Evolutionary conservation across 2,888 invertebrate species (phyloP), one percentile per base, ranked within the genome.

Genomic region (Saturnia japonica): DNA sequence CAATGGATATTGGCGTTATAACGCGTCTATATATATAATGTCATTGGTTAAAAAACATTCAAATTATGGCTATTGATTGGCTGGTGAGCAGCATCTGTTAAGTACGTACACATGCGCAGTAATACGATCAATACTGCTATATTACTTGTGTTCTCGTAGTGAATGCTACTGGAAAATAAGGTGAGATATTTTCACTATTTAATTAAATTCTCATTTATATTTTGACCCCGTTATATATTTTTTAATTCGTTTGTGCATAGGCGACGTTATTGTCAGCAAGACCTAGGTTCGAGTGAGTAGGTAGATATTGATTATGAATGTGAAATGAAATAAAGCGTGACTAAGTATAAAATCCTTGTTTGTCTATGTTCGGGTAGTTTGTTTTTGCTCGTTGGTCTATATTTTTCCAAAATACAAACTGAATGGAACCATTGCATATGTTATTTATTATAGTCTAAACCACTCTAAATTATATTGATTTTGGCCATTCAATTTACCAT

Each of bases 31-130:
- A n/a, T n/a, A n/a, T n/a, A n/a, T n/a, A n/a, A n/a, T n/a, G n/a
- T n/a, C n/a, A n/a, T n/a, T n/a, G n/a, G n/a, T n/a, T n/a, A 19
- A 19, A 51, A 51, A 51, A 16, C 3, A 7, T 51, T 51, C 16
- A 57, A 60, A 60, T 14, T 28, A 14, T 28, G 19, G 19, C 19
- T n/a, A n/a, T 8, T 60, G 14, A 60, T 12, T 28, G 25, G 28
- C 6, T 60, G 28, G 22, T 25, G 28, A 28, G 57, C 28, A 28
- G 28, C 4, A 14, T 28, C 57, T 28, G 25, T 19, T 60, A 64
- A 40, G n/a, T 40, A 40, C 40, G 40, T 40, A 40, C n/a, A 40
- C 64, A 64, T 64, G 64, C 64, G 64, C 64, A n/a, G 16, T n/a
- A 64, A n/a, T 40, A 1, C 64, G 64, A 64, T 64, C 64, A 64